Evolutionary conservation across 2,113 vertebrate genomes (phyloP), one percentile per base, ranked within the genome.

Genomic region (Periophthalmodon schlosseri): DNA sequence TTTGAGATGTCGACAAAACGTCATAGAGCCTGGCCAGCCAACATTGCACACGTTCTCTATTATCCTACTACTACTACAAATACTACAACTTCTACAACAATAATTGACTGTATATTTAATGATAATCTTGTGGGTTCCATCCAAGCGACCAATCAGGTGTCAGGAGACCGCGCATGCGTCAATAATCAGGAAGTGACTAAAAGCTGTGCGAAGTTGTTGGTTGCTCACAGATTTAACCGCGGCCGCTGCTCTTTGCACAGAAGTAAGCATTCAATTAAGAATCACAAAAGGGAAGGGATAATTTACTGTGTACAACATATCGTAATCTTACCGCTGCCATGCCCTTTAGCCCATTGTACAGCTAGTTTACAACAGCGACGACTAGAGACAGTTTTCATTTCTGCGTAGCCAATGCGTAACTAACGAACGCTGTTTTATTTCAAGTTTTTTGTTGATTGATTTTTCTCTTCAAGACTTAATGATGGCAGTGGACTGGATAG

Each of bases 401-500:
- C 16, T 52, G 49, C 16, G 49, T 20, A 52, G 16, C 16, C 49
- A 52, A 20, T 20, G 4, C 49, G 0, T 20, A 52, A 20, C 39
- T 44, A 44, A 44, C 49, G 5, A 50, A 52, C n/a, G 4, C 11
- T 14, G 28, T 28, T 14, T 28, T 23, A 60, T 63, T 18, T 2
- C 4, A 3, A 16, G 15, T 34, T 50, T 67, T 12, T 47, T 39
- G 18, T 46, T 23, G 20, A 36, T 24, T 11, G 24, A n/a, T 24
- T 15, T 12, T 56, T 70, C 44, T 68, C 73, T 46, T 24, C 3
- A 65, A 28, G 68, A 69, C 16, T 4, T 69, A 44, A 36, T 67
- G 47, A 95, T 94, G 93, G 89, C 93, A 28, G 70, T 97, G 69
- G 97, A 99, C 91, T 96, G 97, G 95, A 54, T 96, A 77, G 97